These are phyloP conservation scores for Camponotus vicinus DNA, from an alignment of 1,140 invertebrate genomes.

Conservation along the genomic window DNA sequence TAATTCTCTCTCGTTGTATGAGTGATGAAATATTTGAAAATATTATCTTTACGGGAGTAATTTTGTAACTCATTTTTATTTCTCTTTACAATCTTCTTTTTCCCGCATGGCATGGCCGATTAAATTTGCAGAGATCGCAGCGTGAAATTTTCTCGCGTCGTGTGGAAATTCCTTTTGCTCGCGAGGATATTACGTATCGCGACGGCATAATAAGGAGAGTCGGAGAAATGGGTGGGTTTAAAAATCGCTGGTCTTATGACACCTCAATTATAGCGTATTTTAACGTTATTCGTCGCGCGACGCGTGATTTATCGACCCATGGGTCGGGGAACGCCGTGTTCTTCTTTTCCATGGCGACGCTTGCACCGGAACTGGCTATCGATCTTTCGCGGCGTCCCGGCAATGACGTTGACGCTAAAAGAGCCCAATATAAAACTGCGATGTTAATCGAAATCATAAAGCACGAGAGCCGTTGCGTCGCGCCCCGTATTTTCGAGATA, in stretches of 20 bases:
- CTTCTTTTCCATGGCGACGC: conserved; percentile 27
- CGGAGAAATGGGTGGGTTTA: neutral
- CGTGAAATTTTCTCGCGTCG: neutral
- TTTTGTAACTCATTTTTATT: no score
- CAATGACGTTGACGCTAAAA: neutral
- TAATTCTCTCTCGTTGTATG: no score
- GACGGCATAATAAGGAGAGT: conserved; percentile 3
- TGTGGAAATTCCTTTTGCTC: neutral
- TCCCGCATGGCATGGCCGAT: neutral
- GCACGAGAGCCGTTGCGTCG: neutral
- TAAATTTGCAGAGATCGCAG: neutral
- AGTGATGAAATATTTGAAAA: no score
- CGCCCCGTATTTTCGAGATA: neutral
- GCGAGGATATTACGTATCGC: neutral
- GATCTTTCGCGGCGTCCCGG: conserved; percentile 1
- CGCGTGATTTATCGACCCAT: conserved; percentile 60
- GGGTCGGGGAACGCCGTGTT: conserved; percentile 1
- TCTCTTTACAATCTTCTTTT: neutral
- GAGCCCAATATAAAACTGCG: conserved; percentile 25
- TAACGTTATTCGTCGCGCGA: conserved; percentile 30
- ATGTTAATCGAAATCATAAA: conserved; percentile 54
- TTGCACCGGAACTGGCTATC: conserved; percentile 25
- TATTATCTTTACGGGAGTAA: no score
- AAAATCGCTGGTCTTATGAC: conserved; percentile 38
- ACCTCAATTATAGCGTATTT: conserved; percentile 40